Base-by-base conservation (phyloP, 2,888 invertebrate genomes). In the Thyatira batis region DNA sequence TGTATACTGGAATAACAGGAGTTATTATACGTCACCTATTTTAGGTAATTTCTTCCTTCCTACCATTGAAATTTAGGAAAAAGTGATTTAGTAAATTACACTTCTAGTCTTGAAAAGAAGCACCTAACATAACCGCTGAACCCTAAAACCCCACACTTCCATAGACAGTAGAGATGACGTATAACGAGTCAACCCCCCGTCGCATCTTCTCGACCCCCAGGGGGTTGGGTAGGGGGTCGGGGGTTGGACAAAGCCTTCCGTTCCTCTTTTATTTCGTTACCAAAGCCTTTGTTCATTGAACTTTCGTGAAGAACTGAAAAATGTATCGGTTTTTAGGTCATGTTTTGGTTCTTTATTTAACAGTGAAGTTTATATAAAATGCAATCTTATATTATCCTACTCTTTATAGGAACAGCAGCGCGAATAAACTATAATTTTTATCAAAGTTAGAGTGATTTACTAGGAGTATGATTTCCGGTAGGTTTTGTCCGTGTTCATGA, bases 281-380 rank as follows among this genome's bases (percentile, higher is more conserved):
- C 66, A 58, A 64, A 65, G 73, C 78, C 80, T 82, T 84, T 83
- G 82, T 85, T 84, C 81, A 65, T 67, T 64, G 50, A 59, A 53
- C 57, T 54, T 57, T 39, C 39, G 39, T 17, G 39, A 17, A 33
- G 33, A 39, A 17, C 17, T n/a, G 39, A 17, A 39, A 17, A 39
- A n/a, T 39, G 39, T 39, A 17, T 17, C 17, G 13, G 17, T 66
- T 69, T 72, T 65, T 65, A 66, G 71, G 72, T 72, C 72, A 73
- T 55, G 58, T 57, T 57, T 54, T 55, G 39, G 39, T 39, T 39
- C 11, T 13, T 33, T 13, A 4, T 13, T 11, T 33, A 33, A 4
- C 3, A 23, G 23, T 13, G 28, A 28, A 28, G 28, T 9, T 6
- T 2, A 6, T 28, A 2, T n/a, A n/a, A n/a, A n/a, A n/a, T n/a